A percentile compares a stretch with the other conserved stretches of the same genome.
These are phyloP conservation scores for Yponomeuta sedellus DNA, from an alignment of 2,888 invertebrate species.

Conservation along the genomic window DNA sequence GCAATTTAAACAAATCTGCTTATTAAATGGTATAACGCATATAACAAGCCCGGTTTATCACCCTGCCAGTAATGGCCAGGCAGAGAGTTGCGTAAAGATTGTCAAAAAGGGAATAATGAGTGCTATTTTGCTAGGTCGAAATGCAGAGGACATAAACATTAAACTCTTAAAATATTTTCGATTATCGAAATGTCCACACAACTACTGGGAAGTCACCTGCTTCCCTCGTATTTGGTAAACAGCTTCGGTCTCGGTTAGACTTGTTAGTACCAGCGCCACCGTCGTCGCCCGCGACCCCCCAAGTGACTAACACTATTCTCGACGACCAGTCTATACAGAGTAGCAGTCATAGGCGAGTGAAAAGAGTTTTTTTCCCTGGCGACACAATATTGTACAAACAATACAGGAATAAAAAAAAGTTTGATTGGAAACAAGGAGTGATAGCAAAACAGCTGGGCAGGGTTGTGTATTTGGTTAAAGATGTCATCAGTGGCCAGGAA, in stretches of 20 bases:
- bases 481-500: not conserved
- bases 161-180: constrained; percentile 1
- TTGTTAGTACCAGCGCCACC: not conserved
- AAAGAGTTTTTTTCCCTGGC: not conserved
- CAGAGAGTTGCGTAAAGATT: constrained; percentile 18
- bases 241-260: constrained; percentile 5
- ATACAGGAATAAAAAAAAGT: not conserved
- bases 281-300: not conserved
- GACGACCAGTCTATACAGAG: constrained; percentile 6
- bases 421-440: not conserved
- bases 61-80: constrained; percentile 7
- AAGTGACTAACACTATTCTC: not conserved
- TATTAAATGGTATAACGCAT: constrained; percentile 16
- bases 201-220: not conserved
- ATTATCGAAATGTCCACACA: constrained; percentile 5
- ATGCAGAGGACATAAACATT: not conserved
- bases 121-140: not conserved
- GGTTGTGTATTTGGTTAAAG: not conserved
- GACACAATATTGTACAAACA: not conserved
- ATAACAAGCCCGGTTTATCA: constrained; percentile 15
- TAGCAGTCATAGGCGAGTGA: not conserved
- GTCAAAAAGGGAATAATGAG: constrained; percentile 17
- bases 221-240: constrained; percentile 1
- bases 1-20: constrained; percentile 14
- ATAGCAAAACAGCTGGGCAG: not conserved